Conservation (phyloP, 2,888 invertebrate species). For the Agonopterix heracliana region DNA sequence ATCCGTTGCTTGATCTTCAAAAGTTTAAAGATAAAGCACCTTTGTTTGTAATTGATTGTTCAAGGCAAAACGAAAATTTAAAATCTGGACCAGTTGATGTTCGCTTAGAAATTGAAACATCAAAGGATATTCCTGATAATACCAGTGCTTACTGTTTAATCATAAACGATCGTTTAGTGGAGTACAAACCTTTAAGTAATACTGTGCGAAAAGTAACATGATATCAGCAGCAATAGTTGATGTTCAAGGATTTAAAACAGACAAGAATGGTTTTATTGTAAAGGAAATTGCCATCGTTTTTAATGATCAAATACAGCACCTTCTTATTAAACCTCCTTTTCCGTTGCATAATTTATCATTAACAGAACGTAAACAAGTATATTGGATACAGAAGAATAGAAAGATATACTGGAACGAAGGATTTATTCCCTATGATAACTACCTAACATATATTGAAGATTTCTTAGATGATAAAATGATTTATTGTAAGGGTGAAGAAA, state of each 20-base stretch:
- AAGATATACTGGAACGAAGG: neutral
- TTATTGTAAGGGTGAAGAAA: constrained; percentile 9
- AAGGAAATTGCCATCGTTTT: constrained; percentile 10
- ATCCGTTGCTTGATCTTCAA: too few relatives aligned
- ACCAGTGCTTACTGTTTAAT: constrained; percentile 7
- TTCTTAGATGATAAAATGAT: constrained; percentile 3
- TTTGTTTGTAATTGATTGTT: constrained; percentile 6
- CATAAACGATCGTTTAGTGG: constrained; percentile 7
- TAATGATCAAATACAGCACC: neutral
- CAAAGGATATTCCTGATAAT: constrained; percentile 1
- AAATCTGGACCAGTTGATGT: constrained; percentile 8
- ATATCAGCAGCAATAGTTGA: constrained; percentile 7
- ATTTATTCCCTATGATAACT: neutral
- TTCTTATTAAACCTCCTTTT: constrained; percentile 7
- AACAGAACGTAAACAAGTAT: constrained; percentile 6
- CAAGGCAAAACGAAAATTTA: constrained; percentile 6
- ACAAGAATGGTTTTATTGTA: neutral
- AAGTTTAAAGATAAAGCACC: too few relatives aligned
- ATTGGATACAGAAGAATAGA: constrained; percentile 11
- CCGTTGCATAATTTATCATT: constrained; percentile 4
- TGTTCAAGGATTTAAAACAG: constrained; percentile 12
- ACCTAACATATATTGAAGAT: neutral
- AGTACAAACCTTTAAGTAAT: constrained; percentile 3
- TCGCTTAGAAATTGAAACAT: constrained; percentile 8
- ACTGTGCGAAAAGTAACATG: neutral